Conservation (phyloP, 1,140 invertebrate species). For the Hirudo medicinalis region DNA sequence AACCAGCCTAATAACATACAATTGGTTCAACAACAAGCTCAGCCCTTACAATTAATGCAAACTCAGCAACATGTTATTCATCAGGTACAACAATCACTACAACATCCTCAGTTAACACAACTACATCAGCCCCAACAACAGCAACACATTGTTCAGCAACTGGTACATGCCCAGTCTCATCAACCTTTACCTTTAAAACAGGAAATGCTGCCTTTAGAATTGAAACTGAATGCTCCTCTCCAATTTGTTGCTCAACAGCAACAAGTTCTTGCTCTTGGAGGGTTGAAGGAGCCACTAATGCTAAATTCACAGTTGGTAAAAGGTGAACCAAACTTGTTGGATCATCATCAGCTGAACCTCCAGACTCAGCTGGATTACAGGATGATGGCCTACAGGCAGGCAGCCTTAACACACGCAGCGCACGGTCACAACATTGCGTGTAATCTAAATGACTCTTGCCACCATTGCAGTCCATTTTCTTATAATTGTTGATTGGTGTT, state of each 20-base stretch:
- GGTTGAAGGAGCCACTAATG: background rate
- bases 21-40: background rate
- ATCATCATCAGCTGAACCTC: conserved; percentile 1
- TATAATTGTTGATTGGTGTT: too few relatives aligned
- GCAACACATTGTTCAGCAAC: conserved; percentile 9
- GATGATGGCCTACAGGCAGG: conserved; percentile 3
- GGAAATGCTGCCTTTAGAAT: conserved; percentile 4
- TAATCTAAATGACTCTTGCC: too few relatives aligned
- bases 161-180: background rate
- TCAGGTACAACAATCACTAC: background rate
- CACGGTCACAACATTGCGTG: too few relatives aligned
- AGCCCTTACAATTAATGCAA: background rate
- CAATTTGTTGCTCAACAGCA: conserved; percentile 7
- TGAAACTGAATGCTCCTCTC: background rate
- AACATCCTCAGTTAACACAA: conserved; percentile 3
- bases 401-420: background rate
- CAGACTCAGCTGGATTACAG: conserved; percentile 3
- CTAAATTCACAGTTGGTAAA: conserved; percentile 3
- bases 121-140: conserved; percentile 7
- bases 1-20: conserved; percentile 2
- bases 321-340: conserved; percentile 10
- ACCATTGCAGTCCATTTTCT: too few relatives aligned
- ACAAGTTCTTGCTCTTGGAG: conserved; percentile 7
- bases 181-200: conserved; percentile 3
- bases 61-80: background rate